These are phyloP conservation scores for Sminthurinus aureus DNA, from an alignment of 2,888 invertebrate genomes.

Conservation along the genomic window DNA sequence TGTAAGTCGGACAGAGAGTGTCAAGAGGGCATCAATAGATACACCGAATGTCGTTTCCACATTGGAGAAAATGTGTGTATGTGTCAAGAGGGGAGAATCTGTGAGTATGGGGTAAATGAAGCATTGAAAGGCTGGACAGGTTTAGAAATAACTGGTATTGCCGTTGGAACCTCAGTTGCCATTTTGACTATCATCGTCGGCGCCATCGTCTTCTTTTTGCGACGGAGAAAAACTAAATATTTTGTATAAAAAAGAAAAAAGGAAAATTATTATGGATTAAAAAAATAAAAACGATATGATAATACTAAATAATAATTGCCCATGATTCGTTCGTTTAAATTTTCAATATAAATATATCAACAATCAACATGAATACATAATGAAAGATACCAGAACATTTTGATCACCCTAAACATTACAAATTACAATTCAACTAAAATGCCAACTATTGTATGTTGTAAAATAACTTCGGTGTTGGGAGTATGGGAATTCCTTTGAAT, in stretches of 20 bases:
- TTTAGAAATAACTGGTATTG: not conserved
- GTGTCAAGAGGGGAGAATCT: slow-evolving; percentile 8
- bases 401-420: too few species aligned
- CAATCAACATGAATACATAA: too few species aligned
- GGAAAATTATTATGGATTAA: too few species aligned
- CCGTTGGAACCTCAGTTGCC: not conserved
- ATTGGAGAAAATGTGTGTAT: slow-evolving; percentile 15
- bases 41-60: not conserved
- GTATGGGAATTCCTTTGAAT: too few species aligned
- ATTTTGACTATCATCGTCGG: not conserved
- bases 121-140: not conserved
- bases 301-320: too few species aligned
- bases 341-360: too few species aligned
- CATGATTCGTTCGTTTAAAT: too few species aligned
- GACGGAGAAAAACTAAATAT: slow-evolving; percentile 19
- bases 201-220: not conserved
- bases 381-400: too few species aligned
- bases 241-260: slow-evolving; percentile 5
- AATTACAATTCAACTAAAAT: too few species aligned
- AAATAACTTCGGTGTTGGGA: too few species aligned
- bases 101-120: not conserved
- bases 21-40: slow-evolving; percentile 8
- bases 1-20: slow-evolving; percentile 9
- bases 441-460: too few species aligned
- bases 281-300: too few species aligned